Evolutionary conservation across 2,888 invertebrate species (phyloP).

Genomic region (Athripsodes cinereus): DNA sequence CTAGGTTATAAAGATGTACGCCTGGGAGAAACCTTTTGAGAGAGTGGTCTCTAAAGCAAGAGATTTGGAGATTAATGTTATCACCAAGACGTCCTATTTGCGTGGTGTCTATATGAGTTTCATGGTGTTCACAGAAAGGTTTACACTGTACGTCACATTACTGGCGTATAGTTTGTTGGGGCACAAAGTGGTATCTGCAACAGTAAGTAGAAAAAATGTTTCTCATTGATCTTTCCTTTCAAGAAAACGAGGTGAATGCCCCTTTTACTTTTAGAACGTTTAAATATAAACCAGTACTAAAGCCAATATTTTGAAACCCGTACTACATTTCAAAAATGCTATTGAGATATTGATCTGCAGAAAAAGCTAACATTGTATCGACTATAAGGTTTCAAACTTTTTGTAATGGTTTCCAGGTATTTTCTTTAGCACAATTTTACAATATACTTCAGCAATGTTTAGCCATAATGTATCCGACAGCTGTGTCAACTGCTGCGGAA

Average conservation of each 20-base stretch:
- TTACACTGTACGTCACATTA: constrained; percentile 76
- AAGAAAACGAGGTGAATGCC: no score
- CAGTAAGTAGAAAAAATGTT: constrained; percentile 37
- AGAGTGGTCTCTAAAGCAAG: constrained; percentile 72
- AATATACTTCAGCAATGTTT: constrained; percentile 57
- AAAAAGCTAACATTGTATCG: no score
- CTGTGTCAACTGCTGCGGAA: constrained; percentile 54
- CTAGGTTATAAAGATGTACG: constrained; percentile 93
- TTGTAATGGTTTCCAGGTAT: constrained; percentile 48
- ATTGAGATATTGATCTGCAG: no score
- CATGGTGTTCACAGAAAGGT: constrained; percentile 80
- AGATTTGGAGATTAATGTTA: constrained; percentile 58
- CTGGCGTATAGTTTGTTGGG: constrained; percentile 69
- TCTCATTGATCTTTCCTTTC: no score
- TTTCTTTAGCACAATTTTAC: constrained; percentile 58
- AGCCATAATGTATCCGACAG: constrained; percentile 56
- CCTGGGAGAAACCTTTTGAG: constrained; percentile 90
- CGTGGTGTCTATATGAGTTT: constrained; percentile 61
- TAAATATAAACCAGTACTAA: no score
- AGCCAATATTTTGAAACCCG: no score
- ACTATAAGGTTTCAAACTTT: no score
- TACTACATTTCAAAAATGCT: no score
- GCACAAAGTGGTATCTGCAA: constrained; percentile 50
- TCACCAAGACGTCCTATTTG: constrained; percentile 58
- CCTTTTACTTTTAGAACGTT: no score